Evolutionary conservation across 2,888 invertebrate species (phyloP).

Genomic region (Ectobius pallidus): DNA sequence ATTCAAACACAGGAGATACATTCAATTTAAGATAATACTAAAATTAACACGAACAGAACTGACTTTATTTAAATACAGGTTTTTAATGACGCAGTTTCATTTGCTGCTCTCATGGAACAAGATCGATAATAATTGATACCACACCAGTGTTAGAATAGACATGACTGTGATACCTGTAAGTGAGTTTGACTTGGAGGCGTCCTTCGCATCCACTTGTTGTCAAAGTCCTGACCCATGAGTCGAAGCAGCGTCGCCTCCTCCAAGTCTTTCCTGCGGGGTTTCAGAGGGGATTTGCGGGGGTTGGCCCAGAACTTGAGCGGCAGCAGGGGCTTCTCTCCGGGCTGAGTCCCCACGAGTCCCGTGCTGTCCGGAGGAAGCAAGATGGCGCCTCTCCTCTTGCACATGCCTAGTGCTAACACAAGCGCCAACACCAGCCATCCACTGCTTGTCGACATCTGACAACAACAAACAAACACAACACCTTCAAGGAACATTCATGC

Average conservation of each 20-base stretch:
- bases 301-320: slow-evolving; percentile 49
- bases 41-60: no score
- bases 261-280: slow-evolving; percentile 43
- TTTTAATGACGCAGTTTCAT: no score
- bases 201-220: slow-evolving; percentile 45
- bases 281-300: slow-evolving; percentile 46
- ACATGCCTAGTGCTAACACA: slow-evolving; percentile 3
- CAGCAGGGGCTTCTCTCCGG: slow-evolving; percentile 39
- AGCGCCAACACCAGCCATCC: background rate
- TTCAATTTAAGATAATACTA: no score
- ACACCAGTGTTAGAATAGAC: no score
- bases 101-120: no score
- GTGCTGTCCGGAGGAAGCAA: slow-evolving; percentile 43
- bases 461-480: no score
- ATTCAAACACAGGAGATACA: no score
- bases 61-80: no score
- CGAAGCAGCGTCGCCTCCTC: slow-evolving; percentile 39
- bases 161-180: background rate
- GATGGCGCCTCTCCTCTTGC: background rate
- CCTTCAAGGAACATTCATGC: no score
- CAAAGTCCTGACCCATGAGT: slow-evolving; percentile 45
- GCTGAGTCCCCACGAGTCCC: slow-evolving; percentile 45
- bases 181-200: slow-evolving; percentile 7
- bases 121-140: no score
- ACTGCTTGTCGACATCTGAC: no score